Percentiles rank a stretch among this genome's conserved stretches.
These are phyloP conservation scores for Adelphocoris suturalis DNA, from an alignment of 2,888 invertebrate genomes.

Conservation along the genomic window DNA sequence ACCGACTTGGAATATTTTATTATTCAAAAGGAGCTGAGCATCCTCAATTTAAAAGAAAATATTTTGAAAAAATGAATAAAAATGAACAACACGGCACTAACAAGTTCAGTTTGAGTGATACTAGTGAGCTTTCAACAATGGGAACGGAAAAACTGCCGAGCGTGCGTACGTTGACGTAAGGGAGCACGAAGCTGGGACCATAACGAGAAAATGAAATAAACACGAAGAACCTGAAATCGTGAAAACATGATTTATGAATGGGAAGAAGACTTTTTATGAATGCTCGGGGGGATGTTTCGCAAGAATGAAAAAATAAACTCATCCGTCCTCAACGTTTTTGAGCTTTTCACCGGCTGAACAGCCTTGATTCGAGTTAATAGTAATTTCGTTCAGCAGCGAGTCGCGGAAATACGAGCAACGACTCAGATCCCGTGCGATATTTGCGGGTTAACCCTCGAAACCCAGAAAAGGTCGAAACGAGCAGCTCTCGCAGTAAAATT, in stretches of 20 bases:
- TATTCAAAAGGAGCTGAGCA: too few relatives aligned
- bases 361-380: not conserved
- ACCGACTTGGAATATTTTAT: too few relatives aligned
- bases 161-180: not conserved
- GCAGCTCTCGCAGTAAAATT: not conserved
- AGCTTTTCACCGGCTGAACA: not conserved
- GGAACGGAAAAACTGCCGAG: not conserved
- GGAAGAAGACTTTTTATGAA: not conserved
- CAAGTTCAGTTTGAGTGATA: not conserved
- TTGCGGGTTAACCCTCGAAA: not conserved
- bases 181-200: not conserved
- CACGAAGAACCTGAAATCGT: constrained; percentile 7
- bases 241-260: constrained; percentile 12
- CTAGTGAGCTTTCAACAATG: not conserved
- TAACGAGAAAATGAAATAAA: not conserved
- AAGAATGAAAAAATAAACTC: not conserved
- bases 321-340: not conserved
- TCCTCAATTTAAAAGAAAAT: too few relatives aligned
- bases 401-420: not conserved
- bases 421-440: not conserved
- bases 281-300: not conserved
- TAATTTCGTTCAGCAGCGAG: not conserved
- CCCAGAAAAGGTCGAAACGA: not conserved
- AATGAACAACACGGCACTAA: too few relatives aligned
- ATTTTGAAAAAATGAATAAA: too few relatives aligned